Percentiles rank a stretch among this genome's conserved stretches.
These are phyloP conservation scores for Exephanes ischioxanthus DNA, from an alignment of 2,888 invertebrate species.

Conservation along the genomic window DNA sequence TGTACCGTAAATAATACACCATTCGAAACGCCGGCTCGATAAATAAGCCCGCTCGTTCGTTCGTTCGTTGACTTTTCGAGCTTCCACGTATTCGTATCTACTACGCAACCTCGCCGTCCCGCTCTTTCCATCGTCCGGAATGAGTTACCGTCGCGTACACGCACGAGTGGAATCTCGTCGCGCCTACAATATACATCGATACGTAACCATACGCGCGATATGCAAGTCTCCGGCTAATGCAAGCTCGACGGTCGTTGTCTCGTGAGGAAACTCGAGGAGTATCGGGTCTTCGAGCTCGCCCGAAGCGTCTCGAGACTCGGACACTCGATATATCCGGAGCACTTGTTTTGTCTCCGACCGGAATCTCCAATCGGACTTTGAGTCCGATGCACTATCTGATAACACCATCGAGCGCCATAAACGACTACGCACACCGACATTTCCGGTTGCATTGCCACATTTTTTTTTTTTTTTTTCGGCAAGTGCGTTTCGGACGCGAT, in stretches of 20 bases:
- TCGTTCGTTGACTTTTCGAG: constrained; percentile 66
- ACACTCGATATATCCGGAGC: constrained; percentile 50
- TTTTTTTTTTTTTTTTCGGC: too few relatives aligned
- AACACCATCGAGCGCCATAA: neutral
- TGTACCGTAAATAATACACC: constrained; percentile 70
- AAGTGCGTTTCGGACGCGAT: too few relatives aligned
- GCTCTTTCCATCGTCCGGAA: constrained; percentile 30
- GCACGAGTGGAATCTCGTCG: neutral
- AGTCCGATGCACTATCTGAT: neutral
- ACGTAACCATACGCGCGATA: neutral
- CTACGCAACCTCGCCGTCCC: constrained; percentile 15
- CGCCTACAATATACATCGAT: neutral
- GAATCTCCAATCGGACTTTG: constrained; percentile 29
- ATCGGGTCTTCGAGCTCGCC: constrained; percentile 15
- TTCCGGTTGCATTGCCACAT: too few relatives aligned
- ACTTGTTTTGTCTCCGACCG: constrained; percentile 55
- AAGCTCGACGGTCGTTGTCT: constrained; percentile 44
- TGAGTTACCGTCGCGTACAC: constrained; percentile 36
- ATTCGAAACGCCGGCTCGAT: constrained; percentile 75
- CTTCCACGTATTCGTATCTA: constrained; percentile 53
- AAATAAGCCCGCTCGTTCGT: constrained; percentile 70
- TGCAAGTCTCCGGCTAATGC: constrained; percentile 25
- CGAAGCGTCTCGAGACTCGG: neutral
- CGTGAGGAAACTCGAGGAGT: constrained; percentile 47
- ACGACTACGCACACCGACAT: neutral